phyloP scores from a whole-genome alignment of 2,797 vertebrate species.

The Varecia variegata region DNA sequence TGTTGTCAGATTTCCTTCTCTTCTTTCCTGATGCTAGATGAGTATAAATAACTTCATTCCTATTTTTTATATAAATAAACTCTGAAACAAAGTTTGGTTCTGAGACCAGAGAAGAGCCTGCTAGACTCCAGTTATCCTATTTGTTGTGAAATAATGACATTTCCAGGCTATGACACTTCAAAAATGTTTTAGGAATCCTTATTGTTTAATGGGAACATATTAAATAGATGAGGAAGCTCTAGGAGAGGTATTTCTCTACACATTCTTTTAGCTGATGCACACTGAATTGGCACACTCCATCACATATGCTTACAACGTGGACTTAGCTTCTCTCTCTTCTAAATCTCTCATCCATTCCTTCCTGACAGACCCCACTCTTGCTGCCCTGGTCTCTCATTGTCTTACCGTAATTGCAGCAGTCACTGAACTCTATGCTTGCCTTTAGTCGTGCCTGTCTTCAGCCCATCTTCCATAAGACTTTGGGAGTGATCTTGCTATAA shows the following conservation, averaged over 20 bases:
- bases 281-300: neutral
- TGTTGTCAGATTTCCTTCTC: neutral
- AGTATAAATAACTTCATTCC: slow-evolving; percentile 8
- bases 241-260: neutral
- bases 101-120: neutral
- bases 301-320: neutral
- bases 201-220: neutral
- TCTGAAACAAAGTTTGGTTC: slow-evolving; percentile 30
- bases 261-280: neutral
- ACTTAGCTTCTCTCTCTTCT: neutral
- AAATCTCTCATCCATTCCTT: neutral
- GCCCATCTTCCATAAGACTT: neutral
- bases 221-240: slow-evolving; percentile 2
- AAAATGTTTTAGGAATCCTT: neutral
- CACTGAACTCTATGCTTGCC: neutral
- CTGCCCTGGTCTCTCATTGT: neutral
- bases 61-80: slow-evolving; percentile 24
- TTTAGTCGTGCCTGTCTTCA: neutral
- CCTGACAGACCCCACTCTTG: neutral
- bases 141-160: slow-evolving; percentile 43
- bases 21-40: neutral
- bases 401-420: neutral
- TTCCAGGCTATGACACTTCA: neutral
- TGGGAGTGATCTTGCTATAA: neutral
- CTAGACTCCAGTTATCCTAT: neutral